Percentiles rank a stretch among this genome's conserved stretches.
Evolutionary conservation across 1,140 invertebrate species (phyloP).

Genomic region (Euglossa dilemma): DNA sequence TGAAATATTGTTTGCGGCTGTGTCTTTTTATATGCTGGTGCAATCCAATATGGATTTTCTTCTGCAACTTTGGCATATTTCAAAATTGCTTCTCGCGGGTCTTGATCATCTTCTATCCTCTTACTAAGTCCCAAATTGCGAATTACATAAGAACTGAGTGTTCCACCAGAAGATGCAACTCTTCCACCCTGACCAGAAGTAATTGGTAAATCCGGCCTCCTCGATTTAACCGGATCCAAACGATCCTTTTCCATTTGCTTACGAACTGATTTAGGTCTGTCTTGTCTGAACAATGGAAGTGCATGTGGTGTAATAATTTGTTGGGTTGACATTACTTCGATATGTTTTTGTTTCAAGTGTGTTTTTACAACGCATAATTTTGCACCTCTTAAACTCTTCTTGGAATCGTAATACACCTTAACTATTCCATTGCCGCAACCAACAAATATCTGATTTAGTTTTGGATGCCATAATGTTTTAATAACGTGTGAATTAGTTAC

Average conservation of each 20-base stretch:
- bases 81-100: slow-evolving; percentile 98
- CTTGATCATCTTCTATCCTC: slow-evolving; percentile 96
- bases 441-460: slow-evolving; percentile 97
- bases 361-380: slow-evolving; percentile 94
- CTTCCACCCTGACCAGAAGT: slow-evolving; percentile 93
- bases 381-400: slow-evolving; percentile 93
- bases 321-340: slow-evolving; percentile 93
- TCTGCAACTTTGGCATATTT: slow-evolving; percentile 98
- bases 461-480: slow-evolving; percentile 97
- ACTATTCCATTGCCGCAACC: slow-evolving; percentile 95
- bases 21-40: slow-evolving; percentile 94
- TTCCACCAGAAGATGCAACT: slow-evolving; percentile 97
- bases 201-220: slow-evolving; percentile 97
- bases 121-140: slow-evolving; percentile 97
- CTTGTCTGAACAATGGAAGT: slow-evolving; percentile 96
- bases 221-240: slow-evolving; percentile 95
- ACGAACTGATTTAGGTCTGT: slow-evolving; percentile 93
- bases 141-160: slow-evolving; percentile 98
- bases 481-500: slow-evolving; percentile 93
- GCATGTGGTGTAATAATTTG: slow-evolving; percentile 99
- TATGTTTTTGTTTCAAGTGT: slow-evolving; percentile 89
- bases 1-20: slow-evolving; percentile 92
- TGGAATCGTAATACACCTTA: slow-evolving; percentile 95
- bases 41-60: slow-evolving; percentile 98
- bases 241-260: slow-evolving; percentile 96